Evolutionary conservation across 1,140 invertebrate genomes (phyloP).

Genomic region (Micrasema minimum): DNA sequence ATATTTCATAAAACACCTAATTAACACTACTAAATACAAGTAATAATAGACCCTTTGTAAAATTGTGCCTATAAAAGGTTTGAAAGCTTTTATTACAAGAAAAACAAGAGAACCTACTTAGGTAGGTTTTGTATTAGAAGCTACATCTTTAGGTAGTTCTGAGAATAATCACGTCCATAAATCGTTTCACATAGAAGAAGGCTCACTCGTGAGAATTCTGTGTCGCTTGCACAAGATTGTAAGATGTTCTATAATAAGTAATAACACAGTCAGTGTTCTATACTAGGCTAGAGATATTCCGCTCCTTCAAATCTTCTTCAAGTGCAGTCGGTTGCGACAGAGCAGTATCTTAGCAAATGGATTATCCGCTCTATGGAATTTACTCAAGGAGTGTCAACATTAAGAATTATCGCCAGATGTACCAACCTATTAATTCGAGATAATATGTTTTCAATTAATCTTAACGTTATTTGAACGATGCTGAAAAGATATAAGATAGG

Average conservation of each 20-base stretch:
- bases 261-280: too few relatives aligned
- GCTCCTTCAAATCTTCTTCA: neutral
- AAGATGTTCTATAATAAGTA: constrained; percentile 1
- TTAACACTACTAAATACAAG: too few relatives aligned
- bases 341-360: constrained; percentile 8
- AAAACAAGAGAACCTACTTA: too few relatives aligned
- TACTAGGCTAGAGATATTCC: too few relatives aligned
- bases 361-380: neutral
- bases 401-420: neutral
- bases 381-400: neutral
- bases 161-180: constrained; percentile 5
- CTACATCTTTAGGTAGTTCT: constrained; percentile 1
- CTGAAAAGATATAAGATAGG: too few relatives aligned
- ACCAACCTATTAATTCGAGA: neutral
- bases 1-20: too few relatives aligned
- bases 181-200: constrained; percentile 5
- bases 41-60: too few relatives aligned
- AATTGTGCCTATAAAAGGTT: too few relatives aligned
- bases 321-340: constrained; percentile 21
- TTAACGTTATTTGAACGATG: too few relatives aligned
- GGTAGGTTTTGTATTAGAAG: too few relatives aligned
- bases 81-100: too few relatives aligned
- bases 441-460: too few relatives aligned
- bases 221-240: constrained; percentile 8
- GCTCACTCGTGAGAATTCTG: constrained; percentile 18